These are phyloP conservation scores for Australoheros facetus DNA, from an alignment of 2,797 vertebrate species.

Conservation along the genomic window DNA sequence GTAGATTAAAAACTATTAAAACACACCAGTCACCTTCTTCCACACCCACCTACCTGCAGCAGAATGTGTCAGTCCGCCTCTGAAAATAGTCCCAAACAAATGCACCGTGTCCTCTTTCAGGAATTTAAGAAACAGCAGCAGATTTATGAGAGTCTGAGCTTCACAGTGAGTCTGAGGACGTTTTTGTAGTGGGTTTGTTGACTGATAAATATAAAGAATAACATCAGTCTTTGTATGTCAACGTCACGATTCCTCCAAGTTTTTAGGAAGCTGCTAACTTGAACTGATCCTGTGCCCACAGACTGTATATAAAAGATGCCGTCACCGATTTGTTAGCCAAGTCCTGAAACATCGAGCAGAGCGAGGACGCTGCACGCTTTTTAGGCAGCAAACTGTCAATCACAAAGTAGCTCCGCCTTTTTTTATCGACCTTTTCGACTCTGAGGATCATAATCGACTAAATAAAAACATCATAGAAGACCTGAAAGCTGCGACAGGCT, in stretches of 20 bases:
- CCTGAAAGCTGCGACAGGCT: not conserved
- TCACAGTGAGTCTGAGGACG: fast-evolving
- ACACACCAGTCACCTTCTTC: not conserved
- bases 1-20: not conserved
- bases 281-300: not conserved
- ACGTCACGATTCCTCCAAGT: too few species aligned
- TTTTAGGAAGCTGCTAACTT: not conserved
- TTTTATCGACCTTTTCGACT: too few species aligned
- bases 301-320: not conserved
- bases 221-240: not conserved
- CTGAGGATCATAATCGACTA: fast-evolving
- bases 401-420: not conserved
- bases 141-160: not conserved
- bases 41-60: not conserved
- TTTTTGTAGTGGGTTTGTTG: not conserved
- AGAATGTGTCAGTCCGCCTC: not conserved
- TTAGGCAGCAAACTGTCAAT: not conserved
- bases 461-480: not conserved
- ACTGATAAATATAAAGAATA: not conserved
- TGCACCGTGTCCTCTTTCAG: not conserved
- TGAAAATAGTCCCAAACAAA: not conserved
- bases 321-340: not conserved
- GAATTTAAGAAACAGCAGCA: not conserved
- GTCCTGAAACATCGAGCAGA: not conserved
- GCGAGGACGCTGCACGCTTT: not conserved